phyloP scores from a whole-genome alignment of 1,140 invertebrate genomes.

The Lucilia cuprina region DNA sequence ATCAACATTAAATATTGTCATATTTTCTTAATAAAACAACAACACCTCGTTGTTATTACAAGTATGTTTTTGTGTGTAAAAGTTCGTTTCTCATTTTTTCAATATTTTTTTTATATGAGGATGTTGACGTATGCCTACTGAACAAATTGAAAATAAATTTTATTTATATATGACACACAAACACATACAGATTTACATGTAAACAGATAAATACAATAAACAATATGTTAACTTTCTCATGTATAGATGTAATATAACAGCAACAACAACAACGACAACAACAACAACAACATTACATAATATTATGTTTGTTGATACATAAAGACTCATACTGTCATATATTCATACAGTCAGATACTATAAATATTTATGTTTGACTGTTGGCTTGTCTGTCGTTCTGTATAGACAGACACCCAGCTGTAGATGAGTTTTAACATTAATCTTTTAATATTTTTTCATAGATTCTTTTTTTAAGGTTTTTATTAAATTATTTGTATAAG shows the following conservation, averaged over 20 bases:
- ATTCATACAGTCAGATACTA: no score
- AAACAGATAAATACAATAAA: neutral
- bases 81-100: neutral
- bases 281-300: no score
- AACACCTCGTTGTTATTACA: neutral
- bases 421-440: no score
- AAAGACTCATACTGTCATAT: neutral
- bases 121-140: neutral
- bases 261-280: no score
- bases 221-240: neutral
- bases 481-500: no score
- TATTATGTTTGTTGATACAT: no score
- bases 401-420: neutral
- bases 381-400: neutral
- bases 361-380: neutral
- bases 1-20: conserved; percentile 28
- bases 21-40: conserved; percentile 14
- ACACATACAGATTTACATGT: neutral
- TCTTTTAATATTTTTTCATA: no score
- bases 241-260: neutral
- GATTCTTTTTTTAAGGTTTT: no score
- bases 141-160: neutral
- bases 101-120: neutral
- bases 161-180: neutral
- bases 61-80: neutral